phyloP scores from a whole-genome alignment of 2,113 vertebrate genomes.

The Nerophis lumbriciformis region DNA sequence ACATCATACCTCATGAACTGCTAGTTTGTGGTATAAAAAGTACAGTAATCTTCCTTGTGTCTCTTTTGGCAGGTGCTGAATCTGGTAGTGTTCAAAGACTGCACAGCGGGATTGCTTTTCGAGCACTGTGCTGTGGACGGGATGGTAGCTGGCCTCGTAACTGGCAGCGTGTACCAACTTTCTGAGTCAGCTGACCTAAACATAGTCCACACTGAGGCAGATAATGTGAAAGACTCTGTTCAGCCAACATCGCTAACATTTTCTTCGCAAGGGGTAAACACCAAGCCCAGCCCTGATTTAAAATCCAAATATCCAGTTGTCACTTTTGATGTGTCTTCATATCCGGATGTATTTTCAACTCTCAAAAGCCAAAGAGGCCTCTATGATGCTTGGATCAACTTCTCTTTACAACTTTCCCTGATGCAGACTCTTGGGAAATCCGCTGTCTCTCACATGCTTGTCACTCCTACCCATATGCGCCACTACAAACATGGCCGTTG shows the following conservation, averaged over 20 bases:
- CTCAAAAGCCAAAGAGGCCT: slow-evolving; percentile 68
- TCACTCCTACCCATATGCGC: slow-evolving; percentile 77
- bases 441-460: slow-evolving; percentile 60
- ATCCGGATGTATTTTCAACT: slow-evolving; percentile 71
- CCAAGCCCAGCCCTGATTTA: slow-evolving; percentile 16
- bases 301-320: slow-evolving; percentile 54
- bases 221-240: slow-evolving; percentile 25
- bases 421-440: slow-evolving; percentile 65
- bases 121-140: slow-evolving; percentile 76
- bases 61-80: slow-evolving; percentile 64
- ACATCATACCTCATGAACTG: neutral
- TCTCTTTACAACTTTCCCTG: slow-evolving; percentile 73
- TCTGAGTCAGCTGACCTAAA: slow-evolving; percentile 64
- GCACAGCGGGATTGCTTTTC: slow-evolving; percentile 70
- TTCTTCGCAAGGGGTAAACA: slow-evolving; percentile 36
- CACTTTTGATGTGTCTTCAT: slow-evolving; percentile 70
- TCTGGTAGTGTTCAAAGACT: slow-evolving; percentile 72
- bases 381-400: slow-evolving; percentile 75
- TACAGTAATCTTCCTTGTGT: neutral
- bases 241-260: slow-evolving; percentile 47
- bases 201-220: slow-evolving; percentile 12
- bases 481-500: slow-evolving; percentile 78
- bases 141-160: slow-evolving; percentile 72
- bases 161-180: slow-evolving; percentile 58
- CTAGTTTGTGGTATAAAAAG: neutral